Base-by-base conservation (phyloP, 2,888 invertebrate genomes). In the Pachydiplax longipennis region DNA sequence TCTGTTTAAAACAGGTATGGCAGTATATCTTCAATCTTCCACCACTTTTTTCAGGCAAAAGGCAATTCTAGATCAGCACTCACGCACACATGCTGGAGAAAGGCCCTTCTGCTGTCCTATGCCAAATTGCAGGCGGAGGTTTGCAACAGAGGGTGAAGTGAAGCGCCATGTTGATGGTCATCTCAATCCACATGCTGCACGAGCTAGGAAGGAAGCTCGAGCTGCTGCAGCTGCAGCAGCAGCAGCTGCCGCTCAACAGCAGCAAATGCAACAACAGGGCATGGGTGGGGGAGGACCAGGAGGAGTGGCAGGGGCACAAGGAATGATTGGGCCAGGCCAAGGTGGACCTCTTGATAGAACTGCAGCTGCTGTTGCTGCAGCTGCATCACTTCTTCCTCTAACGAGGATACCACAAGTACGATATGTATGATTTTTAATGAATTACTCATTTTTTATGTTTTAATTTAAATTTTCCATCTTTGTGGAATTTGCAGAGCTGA, bases 81-180 rank as follows among this genome's bases (percentile, higher is more conserved):
- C 97, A 93, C 95, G 98, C 92, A 98, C 98, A 92, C 98, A 98
- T 92, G 96, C 98, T 94, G 98, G 97, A 91, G 97, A 97, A 94
- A 95, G 97, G 92, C 98, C 98, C 53, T 98, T 97, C 95, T 98
- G 98, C 94, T 98, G 98, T 93, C 98, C 98, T 31, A 97, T 98
- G 97, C 97, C 98, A 25, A 98, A 98, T 94, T 98, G 98, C 94
- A 95, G 98, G 93, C 95, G 98, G 93, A 96, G 98, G 87, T 98
- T 98, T 94, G 97, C 97, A 90, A 97, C 97, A 90, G 98, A 98
- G 94, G 97, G 97, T 61, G 98, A 98, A 94, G 97, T 98, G 91
- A 98, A 98, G 94, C 97, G 98, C 94, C 98, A 98, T 95, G 97
- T 98, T 94, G 98, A 98, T 94, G 98, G 98, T 95, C 98, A 98